These are phyloP conservation scores for Bombycilla garrulus DNA, from an alignment of 2,113 vertebrate genomes.

Conservation along the genomic window DNA sequence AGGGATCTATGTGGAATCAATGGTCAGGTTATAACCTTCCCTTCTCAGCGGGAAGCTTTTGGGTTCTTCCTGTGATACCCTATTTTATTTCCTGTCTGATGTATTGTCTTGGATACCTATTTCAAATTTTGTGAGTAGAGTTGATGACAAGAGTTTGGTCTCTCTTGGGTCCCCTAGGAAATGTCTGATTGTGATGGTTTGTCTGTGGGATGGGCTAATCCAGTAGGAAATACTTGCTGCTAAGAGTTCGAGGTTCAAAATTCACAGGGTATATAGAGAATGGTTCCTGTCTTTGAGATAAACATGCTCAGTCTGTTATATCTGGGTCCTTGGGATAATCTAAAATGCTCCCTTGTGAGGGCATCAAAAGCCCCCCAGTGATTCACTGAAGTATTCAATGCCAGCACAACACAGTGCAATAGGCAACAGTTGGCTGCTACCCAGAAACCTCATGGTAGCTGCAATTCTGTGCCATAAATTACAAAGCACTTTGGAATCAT, in stretches of 20 bases:
- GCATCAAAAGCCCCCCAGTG: neutral
- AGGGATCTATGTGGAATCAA: neutral
- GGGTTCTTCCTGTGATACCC: neutral
- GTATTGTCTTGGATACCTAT: neutral
- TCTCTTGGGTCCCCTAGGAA: neutral
- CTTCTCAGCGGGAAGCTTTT: neutral
- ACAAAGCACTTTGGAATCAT: conserved; percentile 4
- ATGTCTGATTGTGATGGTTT: neutral
- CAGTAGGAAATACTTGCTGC: neutral
- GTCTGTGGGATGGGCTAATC: neutral
- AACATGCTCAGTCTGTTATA: neutral
- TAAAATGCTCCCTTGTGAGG: neutral
- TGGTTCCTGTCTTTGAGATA: neutral
- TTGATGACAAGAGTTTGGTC: neutral
- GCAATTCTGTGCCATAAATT: neutral
- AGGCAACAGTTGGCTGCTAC: conserved; percentile 30
- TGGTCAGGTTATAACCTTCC: neutral
- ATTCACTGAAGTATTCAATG: neutral
- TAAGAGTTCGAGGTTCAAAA: neutral
- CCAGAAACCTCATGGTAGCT: neutral
- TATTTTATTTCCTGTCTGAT: neutral
- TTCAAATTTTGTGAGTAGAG: neutral
- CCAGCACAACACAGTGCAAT: neutral
- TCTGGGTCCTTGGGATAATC: neutral
- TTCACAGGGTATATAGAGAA: neutral